A percentile compares a stretch with the other conserved stretches of the same genome.
Conservation (phyloP, 2,888 invertebrate species). For the Pammene aurita region DNA sequence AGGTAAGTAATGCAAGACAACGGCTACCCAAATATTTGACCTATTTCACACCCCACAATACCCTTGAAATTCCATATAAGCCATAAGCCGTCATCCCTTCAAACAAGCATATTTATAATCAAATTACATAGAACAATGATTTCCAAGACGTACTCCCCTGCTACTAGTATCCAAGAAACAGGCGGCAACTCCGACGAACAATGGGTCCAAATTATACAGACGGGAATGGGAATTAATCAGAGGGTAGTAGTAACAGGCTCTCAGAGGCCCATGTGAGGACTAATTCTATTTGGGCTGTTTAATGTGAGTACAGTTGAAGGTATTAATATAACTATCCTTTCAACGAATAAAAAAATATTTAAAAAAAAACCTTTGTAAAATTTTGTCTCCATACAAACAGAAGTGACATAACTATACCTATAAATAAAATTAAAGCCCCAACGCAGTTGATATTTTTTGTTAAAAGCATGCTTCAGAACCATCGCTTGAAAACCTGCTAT, state of each 20-base stretch:
- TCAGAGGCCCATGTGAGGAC: constrained; percentile 29
- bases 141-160: constrained; percentile 24
- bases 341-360: too few species aligned
- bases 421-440: too few species aligned
- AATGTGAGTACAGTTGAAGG: neutral
- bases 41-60: constrained; percentile 17
- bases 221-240: constrained; percentile 60
- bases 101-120: constrained; percentile 21
- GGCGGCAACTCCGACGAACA: constrained; percentile 50
- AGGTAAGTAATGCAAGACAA: neutral
- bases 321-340: neutral
- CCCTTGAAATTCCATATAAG: constrained; percentile 14
- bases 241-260: constrained; percentile 41
- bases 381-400: too few species aligned
- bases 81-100: constrained; percentile 23
- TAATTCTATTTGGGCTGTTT: constrained; percentile 30
- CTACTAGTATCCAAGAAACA: constrained; percentile 37
- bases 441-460: too few species aligned
- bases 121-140: constrained; percentile 31
- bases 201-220: constrained; percentile 56
- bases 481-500: too few species aligned
- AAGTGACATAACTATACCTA: too few species aligned
- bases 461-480: too few species aligned
- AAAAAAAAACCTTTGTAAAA: too few species aligned
- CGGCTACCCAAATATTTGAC: constrained; percentile 5